Conservation (phyloP, 2,113 vertebrate species). For the Turnix velox region DNA sequence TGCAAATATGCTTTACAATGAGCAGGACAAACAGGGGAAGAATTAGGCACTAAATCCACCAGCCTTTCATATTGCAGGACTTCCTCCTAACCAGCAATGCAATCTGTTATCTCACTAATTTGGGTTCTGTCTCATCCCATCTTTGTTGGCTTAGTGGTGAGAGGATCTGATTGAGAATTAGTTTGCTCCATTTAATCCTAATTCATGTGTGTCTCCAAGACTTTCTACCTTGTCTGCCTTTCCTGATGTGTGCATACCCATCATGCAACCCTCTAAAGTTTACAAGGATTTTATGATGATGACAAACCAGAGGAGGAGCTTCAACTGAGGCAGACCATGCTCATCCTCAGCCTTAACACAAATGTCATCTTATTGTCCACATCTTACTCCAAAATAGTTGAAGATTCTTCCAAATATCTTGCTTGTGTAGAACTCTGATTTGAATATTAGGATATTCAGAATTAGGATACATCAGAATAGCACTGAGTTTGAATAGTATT, state of each 20-base stretch:
- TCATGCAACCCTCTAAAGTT: background rate
- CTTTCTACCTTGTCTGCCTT: background rate
- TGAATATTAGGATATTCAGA: no score
- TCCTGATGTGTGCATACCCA: background rate
- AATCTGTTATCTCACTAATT: background rate
- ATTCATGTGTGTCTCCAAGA: constrained; percentile 4
- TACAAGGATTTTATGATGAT: background rate
- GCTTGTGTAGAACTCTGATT: background rate
- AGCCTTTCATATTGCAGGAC: background rate
- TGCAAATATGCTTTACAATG: background rate
- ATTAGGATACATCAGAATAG: no score
- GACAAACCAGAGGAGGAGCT: background rate
- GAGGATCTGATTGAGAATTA: constrained; percentile 33
- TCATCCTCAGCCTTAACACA: background rate
- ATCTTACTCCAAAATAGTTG: background rate
- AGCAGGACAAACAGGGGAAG: background rate
- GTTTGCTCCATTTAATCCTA: constrained; percentile 51
- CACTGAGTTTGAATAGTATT: no score
- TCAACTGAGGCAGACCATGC: background rate
- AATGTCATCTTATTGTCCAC: background rate
- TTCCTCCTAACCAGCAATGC: constrained; percentile 1
- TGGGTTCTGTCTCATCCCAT: constrained; percentile 45
- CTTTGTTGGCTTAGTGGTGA: background rate
- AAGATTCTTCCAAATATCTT: background rate
- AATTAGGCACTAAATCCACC: background rate